Conservation (phyloP, 1,140 invertebrate species). For the Drosophila azteca region DNA sequence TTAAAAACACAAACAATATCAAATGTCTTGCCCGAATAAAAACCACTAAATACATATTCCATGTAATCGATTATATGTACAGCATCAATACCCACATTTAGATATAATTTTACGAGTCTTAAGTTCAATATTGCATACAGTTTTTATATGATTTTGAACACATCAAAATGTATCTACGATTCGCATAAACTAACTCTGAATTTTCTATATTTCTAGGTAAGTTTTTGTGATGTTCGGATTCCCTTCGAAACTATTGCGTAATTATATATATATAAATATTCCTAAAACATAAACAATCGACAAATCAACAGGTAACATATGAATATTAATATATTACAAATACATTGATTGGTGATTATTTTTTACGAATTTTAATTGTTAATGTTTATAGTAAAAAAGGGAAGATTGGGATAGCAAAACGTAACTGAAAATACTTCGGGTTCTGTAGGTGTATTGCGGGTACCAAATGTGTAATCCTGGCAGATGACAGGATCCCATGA, state of each 20-base stretch:
- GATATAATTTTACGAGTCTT: conserved; percentile 8
- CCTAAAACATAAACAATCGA: no score
- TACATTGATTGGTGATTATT: no score
- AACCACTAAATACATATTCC: background rate
- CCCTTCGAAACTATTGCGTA: background rate
- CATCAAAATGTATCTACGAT: background rate
- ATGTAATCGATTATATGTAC: conserved; percentile 19
- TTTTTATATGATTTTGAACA: conserved; percentile 13
- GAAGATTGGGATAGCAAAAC: no score
- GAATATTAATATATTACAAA: no score
- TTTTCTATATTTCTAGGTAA: conserved; percentile 68
- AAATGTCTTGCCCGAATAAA: conserved; percentile 33
- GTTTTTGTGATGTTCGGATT: conserved; percentile 30
- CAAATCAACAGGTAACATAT: no score
- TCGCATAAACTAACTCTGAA: conserved; percentile 26
- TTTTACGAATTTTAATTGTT: no score
- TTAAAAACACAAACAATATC: background rate
- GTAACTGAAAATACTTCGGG: no score
- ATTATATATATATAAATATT: background rate
- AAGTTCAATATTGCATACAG: background rate
- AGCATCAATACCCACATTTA: conserved; percentile 47
- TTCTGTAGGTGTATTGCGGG: no score
- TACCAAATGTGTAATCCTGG: no score
- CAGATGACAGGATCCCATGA: background rate
- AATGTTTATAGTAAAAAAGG: no score